Percentiles rank a stretch among this genome's conserved stretches.
These are phyloP conservation scores for Imbricaverruca yamaguchii DNA, from an alignment of 2,888 invertebrate species.

Conservation along the genomic window DNA sequence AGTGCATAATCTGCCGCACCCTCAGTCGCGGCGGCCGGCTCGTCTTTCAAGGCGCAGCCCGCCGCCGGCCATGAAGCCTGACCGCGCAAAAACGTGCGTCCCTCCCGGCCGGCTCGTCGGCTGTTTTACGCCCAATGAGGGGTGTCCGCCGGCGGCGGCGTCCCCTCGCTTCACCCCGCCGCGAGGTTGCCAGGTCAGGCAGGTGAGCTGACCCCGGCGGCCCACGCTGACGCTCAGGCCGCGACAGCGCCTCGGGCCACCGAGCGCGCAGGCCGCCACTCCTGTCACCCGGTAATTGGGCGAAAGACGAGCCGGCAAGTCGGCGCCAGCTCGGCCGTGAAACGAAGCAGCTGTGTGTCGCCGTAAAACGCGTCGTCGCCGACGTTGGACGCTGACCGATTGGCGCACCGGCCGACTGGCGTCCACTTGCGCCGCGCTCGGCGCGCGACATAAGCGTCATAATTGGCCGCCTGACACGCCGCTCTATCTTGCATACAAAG, in stretches of 20 bases:
- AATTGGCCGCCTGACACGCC: not conserved
- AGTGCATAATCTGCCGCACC: no score
- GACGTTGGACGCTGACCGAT: not conserved
- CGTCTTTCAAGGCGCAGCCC: not conserved
- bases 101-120: not conserved
- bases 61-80: not conserved
- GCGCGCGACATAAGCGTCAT: not conserved
- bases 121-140: slow-evolving; percentile 11
- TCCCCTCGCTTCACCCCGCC: not conserved
- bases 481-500: slow-evolving; percentile 16
- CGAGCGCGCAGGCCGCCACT: not conserved
- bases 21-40: not conserved
- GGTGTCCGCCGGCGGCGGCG: not conserved
- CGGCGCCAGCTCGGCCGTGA: not conserved
- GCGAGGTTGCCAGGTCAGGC: not conserved
- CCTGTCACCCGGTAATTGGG: not conserved
- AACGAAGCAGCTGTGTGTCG: not conserved
- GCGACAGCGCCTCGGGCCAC: not conserved
- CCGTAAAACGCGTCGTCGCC: not conserved
- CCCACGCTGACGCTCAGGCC: not conserved
- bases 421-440: not conserved
- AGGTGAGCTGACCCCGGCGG: not conserved
- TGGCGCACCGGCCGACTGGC: no score
- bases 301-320: not conserved
- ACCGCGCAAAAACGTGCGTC: not conserved